Evolutionary conservation across 2,113 vertebrate genomes (phyloP), one percentile per base, ranked within the genome.

Genomic region (mouse (Mus musculus)): DNA sequence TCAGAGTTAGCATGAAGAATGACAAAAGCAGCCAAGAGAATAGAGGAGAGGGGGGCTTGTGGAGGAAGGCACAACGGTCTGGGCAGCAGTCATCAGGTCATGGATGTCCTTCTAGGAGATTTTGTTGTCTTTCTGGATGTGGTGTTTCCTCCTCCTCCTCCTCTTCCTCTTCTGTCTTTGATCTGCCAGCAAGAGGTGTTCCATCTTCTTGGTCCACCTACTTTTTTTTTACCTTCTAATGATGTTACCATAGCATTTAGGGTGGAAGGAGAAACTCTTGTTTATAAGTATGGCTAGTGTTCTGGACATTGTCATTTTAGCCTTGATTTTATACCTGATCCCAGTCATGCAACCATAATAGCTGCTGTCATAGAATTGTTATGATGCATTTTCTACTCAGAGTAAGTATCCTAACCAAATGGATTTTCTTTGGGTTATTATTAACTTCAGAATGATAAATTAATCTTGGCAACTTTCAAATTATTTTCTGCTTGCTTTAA

Each of bases 381-480:
- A 8, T 2, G 61, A 90, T 72, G 13, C 80, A 89, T 95, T 94
- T 96, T 94, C 59, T 92, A 49, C 11, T 76, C 72, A 28, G 24
- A 20, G 24, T 91, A 49, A 67, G 22, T 63, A 56, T 90, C 30
- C 3, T 96, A 95, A 75, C 49, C 16, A 84, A 81, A 65, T 39
- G 94, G 36, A 12, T 24, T 78, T 97, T 95, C 78, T 90, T 65
- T 61, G 71, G 52, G 49, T 93, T 92, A 80, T 85, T 28, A 84
- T 61, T 72, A 86, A 94, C 82, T 26, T 56, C 49, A 33, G 59
- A 89, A 30, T 96, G 73, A 95, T 67, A 96, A 87, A 26, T 96
- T 95, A 91, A 96, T 93, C 54, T 92, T 46, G 80, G 84, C 20
- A 94, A 88, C 33, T 94, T 96, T 95, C 71, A 95, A 95, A 93